Conservation (phyloP, 2,113 vertebrate species). For the Pandion haliaetus region DNA sequence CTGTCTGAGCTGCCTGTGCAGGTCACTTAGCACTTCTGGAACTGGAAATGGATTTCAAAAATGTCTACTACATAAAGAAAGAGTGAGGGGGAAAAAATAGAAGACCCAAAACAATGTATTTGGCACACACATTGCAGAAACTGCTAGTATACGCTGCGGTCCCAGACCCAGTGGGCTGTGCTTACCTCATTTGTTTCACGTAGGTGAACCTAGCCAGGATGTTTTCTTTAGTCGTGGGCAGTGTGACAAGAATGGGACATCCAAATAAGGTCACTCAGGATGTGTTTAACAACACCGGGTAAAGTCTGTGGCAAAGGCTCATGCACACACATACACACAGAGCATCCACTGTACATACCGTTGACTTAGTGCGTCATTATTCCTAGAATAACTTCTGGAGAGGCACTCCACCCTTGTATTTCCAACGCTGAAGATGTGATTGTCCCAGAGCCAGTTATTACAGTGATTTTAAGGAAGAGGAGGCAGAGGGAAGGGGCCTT, state of each 20-base stretch:
- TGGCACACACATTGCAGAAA: constrained; percentile 39
- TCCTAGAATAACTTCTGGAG: constrained; percentile 62
- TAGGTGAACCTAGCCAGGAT: constrained; percentile 75
- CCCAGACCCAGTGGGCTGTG: constrained; percentile 48
- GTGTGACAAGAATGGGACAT: constrained; percentile 74
- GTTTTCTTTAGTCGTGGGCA: constrained; percentile 72
- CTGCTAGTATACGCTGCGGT: not conserved
- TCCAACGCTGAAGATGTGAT: not conserved
- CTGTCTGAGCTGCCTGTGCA: not conserved
- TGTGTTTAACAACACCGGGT: constrained; percentile 36
- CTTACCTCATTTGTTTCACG: constrained; percentile 58
- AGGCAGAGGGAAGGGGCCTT: not conserved
- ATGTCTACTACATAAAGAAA: not conserved
- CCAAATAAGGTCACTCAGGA: constrained; percentile 71
- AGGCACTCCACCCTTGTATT: constrained; percentile 50
- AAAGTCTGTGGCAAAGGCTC: constrained; percentile 36
- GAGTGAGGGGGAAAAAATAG: not conserved
- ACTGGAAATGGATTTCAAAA: not conserved
- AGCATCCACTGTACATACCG: not conserved
- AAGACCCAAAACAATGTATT: not conserved
- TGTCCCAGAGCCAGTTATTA: not conserved
- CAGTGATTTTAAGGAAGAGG: not conserved
- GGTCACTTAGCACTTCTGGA: not conserved
- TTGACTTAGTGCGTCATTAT: constrained; percentile 1
- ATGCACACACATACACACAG: not conserved